A percentile compares a stretch with the other conserved stretches of the same genome.
These are phyloP conservation scores for Drosophila obscura DNA, from an alignment of 1,140 invertebrate genomes.

Conservation along the genomic window DNA sequence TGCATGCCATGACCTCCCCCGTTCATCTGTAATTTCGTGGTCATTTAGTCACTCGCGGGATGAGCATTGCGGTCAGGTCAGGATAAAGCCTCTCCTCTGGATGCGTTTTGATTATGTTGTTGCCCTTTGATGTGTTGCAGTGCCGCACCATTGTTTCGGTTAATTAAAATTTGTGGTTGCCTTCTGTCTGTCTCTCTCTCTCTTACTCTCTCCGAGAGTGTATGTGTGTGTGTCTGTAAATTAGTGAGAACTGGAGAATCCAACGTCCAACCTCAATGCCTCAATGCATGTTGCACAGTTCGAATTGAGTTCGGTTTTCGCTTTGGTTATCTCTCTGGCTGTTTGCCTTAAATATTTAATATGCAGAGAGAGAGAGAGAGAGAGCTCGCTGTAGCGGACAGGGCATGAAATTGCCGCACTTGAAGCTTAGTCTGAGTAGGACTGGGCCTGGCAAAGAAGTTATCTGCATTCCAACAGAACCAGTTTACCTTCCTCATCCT, in stretches of 20 bases:
- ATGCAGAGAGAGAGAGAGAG: slow-evolving; percentile 46
- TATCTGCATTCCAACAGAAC: slow-evolving; percentile 73
- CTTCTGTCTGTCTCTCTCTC: slow-evolving; percentile 14
- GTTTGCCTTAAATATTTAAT: slow-evolving; percentile 74
- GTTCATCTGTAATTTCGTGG: slow-evolving; percentile 59
- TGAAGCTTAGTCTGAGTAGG: slow-evolving; percentile 25
- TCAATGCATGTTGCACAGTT: slow-evolving; percentile 11
- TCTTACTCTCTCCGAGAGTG: slow-evolving; percentile 1
- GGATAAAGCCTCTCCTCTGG: slow-evolving; percentile 8
- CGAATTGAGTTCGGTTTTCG: slow-evolving; percentile 18
- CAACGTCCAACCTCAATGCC: slow-evolving; percentile 4
- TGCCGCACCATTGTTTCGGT: slow-evolving; percentile 74
- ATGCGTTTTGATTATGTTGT: slow-evolving; percentile 61
- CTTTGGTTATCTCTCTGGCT: slow-evolving; percentile 16
- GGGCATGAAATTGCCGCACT: slow-evolving; percentile 64
- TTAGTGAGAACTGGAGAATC: slow-evolving; percentile 44
- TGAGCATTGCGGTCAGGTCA: slow-evolving; percentile 55
- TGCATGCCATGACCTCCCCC: slow-evolving; percentile 13
- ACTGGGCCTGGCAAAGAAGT: slow-evolving; percentile 39
- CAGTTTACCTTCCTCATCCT: slow-evolving; percentile 38
- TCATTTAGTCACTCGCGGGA: slow-evolving; percentile 54
- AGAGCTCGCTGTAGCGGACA: slow-evolving; percentile 31
- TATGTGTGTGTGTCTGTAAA: slow-evolving; percentile 57
- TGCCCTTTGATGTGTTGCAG: slow-evolving; percentile 65
- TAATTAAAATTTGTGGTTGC: slow-evolving; percentile 81